Percentiles rank a stretch among this genome's conserved stretches.
These are phyloP conservation scores for Gobius niger DNA, from an alignment of 2,113 vertebrate species.

Conservation along the genomic window DNA sequence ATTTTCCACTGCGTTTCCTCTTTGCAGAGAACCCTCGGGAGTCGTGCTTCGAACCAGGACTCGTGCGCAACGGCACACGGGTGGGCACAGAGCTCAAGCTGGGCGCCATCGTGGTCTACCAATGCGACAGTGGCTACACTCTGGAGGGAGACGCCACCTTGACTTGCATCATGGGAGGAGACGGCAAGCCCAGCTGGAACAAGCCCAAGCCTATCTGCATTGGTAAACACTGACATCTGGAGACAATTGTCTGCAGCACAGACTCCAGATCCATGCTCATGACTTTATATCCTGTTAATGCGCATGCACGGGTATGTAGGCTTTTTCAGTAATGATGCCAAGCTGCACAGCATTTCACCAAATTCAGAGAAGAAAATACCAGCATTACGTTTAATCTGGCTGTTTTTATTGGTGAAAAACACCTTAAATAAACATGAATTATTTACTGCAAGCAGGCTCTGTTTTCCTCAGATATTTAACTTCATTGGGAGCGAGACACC, in stretches of 20 bases:
- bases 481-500: too few species aligned
- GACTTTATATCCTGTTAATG: conserved; percentile 48
- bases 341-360: too few species aligned
- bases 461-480: too few species aligned
- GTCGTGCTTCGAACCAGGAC: conserved; percentile 94
- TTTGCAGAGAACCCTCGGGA: conserved; percentile 94
- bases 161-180: conserved; percentile 90
- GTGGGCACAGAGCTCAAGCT: conserved; percentile 90
- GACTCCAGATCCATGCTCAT: conserved; percentile 28
- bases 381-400: too few species aligned
- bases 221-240: conserved; percentile 77
- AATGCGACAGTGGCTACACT: conserved; percentile 92
- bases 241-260: conserved; percentile 42
- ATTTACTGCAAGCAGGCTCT: too few species aligned
- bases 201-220: conserved; percentile 89
- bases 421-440: too few species aligned
- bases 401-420: too few species aligned
- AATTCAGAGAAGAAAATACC: too few species aligned
- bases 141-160: conserved; percentile 87
- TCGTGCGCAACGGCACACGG: conserved; percentile 88
- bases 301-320: conserved; percentile 9
- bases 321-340: neutral
- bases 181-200: conserved; percentile 93
- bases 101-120: conserved; percentile 89
- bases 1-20: conserved; percentile 59